A percentile compares a stretch with the other conserved stretches of the same genome.
Conservation (phyloP, 2,888 invertebrate genomes). For the Himalopsyche tibetana region DNA sequence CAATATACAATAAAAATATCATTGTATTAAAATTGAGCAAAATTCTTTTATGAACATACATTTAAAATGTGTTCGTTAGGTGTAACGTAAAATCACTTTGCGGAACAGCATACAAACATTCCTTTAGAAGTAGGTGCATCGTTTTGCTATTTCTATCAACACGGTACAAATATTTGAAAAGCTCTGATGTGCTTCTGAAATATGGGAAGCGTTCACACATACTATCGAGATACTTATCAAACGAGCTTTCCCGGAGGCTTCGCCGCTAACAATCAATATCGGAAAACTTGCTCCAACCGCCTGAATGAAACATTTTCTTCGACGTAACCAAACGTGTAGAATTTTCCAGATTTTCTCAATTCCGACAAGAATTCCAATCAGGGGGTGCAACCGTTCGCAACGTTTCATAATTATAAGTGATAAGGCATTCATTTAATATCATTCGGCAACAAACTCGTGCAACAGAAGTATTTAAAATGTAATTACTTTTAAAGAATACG, state of each 20-base stretch:
- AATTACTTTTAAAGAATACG: no score
- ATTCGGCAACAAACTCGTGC: no score
- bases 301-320: neutral
- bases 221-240: slow-evolving; percentile 34
- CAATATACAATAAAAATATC: no score
- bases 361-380: neutral
- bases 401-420: no score
- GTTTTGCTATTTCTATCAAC: slow-evolving; percentile 25
- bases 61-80: neutral
- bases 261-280: slow-evolving; percentile 26
- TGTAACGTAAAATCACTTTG: neutral
- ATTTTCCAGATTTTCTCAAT: slow-evolving; percentile 7
- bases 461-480: no score
- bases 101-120: neutral
- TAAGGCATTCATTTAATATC: no score
- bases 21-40: no score
- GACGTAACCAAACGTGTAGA: slow-evolving; percentile 10
- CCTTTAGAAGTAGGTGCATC: neutral
- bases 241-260: slow-evolving; percentile 34
- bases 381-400: neutral
- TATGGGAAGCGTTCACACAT: slow-evolving; percentile 34
- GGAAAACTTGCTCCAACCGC: slow-evolving; percentile 26
- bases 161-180: slow-evolving; percentile 24
- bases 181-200: slow-evolving; percentile 5
- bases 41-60: neutral